These are phyloP conservation scores for Chloroclystis v-ata DNA, from an alignment of 2,888 invertebrate species.

Conservation along the genomic window DNA sequence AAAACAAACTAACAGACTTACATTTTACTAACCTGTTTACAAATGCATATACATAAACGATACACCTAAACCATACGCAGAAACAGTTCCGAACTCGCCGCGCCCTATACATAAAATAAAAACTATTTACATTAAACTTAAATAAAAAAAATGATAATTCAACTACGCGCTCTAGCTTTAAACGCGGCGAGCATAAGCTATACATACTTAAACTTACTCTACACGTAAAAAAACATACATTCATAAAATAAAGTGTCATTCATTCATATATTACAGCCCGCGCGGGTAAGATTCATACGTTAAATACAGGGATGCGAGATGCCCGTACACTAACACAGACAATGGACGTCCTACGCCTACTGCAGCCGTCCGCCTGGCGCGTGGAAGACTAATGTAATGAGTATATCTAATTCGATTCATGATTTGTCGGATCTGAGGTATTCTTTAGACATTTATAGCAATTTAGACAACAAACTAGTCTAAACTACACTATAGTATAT, in stretches of 20 bases:
- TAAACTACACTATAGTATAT: too few species aligned
- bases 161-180: conserved; percentile 24
- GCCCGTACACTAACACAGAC: conserved; percentile 42
- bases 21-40: conserved; percentile 71
- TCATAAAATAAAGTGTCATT: background rate
- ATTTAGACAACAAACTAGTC: background rate
- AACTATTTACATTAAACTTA: conserved; percentile 27
- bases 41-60: conserved; percentile 73
- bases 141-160: conserved; percentile 23
- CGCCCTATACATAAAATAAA: conserved; percentile 22
- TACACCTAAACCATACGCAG: conserved; percentile 46
- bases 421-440: background rate
- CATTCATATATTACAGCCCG: background rate
- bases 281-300: conserved; percentile 4
- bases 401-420: conserved; percentile 14
- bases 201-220: conserved; percentile 15
- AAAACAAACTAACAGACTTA: conserved; percentile 58
- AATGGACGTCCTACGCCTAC: conserved; percentile 16
- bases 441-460: background rate
- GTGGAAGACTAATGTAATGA: conserved; percentile 13
- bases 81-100: conserved; percentile 29
- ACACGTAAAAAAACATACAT: conserved; percentile 15
- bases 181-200: conserved; percentile 17
- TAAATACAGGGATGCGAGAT: conserved; percentile 36
- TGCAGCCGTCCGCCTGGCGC: too few species aligned